Conservation (phyloP, 2,797 vertebrate species). For the Hyperoplus immaculatus region DNA sequence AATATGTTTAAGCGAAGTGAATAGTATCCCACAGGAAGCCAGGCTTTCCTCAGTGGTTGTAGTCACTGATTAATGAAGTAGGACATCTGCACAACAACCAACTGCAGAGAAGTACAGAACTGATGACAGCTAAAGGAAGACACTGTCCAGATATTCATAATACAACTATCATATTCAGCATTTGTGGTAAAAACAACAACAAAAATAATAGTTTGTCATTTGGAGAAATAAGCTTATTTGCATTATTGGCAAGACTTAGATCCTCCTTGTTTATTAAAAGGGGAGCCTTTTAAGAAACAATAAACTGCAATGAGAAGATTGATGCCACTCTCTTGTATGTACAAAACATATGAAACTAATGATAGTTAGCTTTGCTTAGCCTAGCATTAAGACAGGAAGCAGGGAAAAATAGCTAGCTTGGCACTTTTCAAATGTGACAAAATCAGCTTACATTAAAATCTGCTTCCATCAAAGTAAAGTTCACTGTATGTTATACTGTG, state of each 20-base stretch:
- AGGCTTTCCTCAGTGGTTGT: constrained; percentile 36
- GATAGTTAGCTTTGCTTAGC: neutral
- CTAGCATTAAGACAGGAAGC: neutral
- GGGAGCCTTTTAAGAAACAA: too few species aligned
- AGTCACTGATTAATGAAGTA: constrained; percentile 41
- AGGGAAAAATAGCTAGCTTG: too few species aligned
- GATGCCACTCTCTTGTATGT: neutral
- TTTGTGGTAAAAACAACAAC: neutral
- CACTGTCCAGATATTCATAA: neutral
- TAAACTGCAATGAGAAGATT: neutral
- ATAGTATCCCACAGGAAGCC: constrained; percentile 57
- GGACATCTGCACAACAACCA: constrained; percentile 27
- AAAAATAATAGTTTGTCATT: neutral
- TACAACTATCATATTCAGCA: neutral
- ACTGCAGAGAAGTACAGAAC: constrained; percentile 7
- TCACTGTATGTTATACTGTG: neutral
- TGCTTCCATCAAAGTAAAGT: neutral
- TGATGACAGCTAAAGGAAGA: constrained; percentile 3
- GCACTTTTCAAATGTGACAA: neutral
- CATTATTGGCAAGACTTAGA: neutral
- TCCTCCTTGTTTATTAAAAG: too few species aligned
- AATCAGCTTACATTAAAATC: neutral
- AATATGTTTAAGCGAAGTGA: constrained; percentile 62
- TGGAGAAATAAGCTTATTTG: neutral
- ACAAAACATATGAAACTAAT: neutral